A percentile compares a stretch with the other conserved stretches of the same genome.
Evolutionary conservation across 2,888 invertebrate species (phyloP).

Genomic region (Pristionchus arcanus): DNA sequence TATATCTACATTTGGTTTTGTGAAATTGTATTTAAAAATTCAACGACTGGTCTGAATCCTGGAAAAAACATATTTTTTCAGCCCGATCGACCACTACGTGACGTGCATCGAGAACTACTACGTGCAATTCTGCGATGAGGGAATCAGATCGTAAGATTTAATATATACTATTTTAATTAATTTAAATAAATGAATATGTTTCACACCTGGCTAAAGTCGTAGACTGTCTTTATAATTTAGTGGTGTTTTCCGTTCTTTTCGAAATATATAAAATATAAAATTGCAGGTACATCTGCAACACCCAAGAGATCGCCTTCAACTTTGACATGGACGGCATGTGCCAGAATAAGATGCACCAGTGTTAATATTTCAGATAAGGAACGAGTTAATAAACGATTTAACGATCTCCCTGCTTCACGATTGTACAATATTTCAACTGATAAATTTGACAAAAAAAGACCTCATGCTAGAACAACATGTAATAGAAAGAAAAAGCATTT

Average conservation of each 20-base stretch:
- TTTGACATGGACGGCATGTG: slow-evolving; percentile 19
- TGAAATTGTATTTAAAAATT: too few relatives aligned
- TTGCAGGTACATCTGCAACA: slow-evolving; percentile 41
- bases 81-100: not conserved
- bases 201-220: too few relatives aligned
- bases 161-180: not conserved
- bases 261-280: not conserved
- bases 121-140: slow-evolving; percentile 26
- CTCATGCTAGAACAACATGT: too few relatives aligned
- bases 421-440: too few relatives aligned
- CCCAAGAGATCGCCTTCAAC: slow-evolving; percentile 43
- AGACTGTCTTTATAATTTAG: too few relatives aligned
- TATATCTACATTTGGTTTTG: too few relatives aligned
- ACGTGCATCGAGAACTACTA: slow-evolving; percentile 36
- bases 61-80: not conserved
- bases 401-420: too few relatives aligned
- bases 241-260: not conserved
- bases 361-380: not conserved
- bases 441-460: too few relatives aligned
- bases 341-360: not conserved
- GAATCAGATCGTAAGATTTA: not conserved
- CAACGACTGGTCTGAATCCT: too few relatives aligned
- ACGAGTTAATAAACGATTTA: too few relatives aligned
- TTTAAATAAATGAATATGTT: too few relatives aligned
- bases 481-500: too few relatives aligned